Evolutionary conservation across 2,888 invertebrate species (phyloP).

Genomic region (Hydraecia micacea): DNA sequence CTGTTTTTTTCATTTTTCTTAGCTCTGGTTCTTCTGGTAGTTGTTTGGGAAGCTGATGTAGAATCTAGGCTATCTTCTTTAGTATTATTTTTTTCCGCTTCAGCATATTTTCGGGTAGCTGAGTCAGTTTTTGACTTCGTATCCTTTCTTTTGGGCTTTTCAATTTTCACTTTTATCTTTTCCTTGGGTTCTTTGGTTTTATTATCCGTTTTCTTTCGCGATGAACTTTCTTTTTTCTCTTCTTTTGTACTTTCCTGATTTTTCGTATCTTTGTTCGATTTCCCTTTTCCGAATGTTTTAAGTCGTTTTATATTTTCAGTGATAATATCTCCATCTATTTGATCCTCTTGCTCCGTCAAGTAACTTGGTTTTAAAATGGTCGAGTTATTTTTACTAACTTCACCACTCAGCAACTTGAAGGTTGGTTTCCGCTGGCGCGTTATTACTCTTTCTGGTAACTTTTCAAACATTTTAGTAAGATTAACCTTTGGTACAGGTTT

Average conservation of each 20-base stretch:
- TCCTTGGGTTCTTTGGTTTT: conserved; percentile 57
- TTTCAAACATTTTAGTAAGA: conserved; percentile 78
- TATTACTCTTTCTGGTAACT: conserved; percentile 80
- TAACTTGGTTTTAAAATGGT: conserved; percentile 76
- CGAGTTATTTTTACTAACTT: conserved; percentile 60
- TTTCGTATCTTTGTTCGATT: conserved; percentile 66
- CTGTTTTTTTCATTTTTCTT: conserved; percentile 69
- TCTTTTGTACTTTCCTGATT: conserved; percentile 40
- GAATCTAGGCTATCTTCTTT: conserved; percentile 36
- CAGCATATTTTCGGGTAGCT: conserved; percentile 37
- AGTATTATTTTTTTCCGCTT: conserved; percentile 36
- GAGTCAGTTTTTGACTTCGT: conserved; percentile 40
- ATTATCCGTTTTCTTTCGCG: conserved; percentile 40
- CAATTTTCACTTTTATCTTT: conserved; percentile 62
- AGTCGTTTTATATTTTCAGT: conserved; percentile 80
- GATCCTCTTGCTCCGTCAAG: conserved; percentile 77
- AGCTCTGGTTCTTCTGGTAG: conserved; percentile 63
- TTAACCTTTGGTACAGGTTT: conserved; percentile 75
- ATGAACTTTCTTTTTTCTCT: conserved; percentile 29
- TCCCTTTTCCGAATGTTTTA: conserved; percentile 74
- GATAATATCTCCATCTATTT: conserved; percentile 79
- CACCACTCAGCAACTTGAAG: conserved; percentile 69
- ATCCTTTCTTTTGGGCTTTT: conserved; percentile 57
- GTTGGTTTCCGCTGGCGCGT: conserved; percentile 83
- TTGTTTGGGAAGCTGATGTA: conserved; percentile 40